Evolutionary conservation across 2,888 invertebrate species (phyloP), one percentile per base, ranked within the genome.

Genomic region (Marronus borbonicus): DNA sequence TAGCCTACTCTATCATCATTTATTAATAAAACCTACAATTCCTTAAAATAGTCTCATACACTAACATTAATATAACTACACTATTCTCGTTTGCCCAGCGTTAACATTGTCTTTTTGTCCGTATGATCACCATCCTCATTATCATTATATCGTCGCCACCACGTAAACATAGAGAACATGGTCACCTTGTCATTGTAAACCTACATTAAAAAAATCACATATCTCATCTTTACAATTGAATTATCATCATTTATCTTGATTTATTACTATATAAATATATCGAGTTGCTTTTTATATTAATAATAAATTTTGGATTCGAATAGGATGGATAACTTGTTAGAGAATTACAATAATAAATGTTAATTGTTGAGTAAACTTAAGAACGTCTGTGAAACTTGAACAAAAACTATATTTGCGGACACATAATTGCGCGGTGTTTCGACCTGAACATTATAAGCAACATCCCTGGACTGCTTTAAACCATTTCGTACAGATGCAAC

Each of bases 271-370:
- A 78, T 24, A 74, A 76, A 69, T 80, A 83, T 82, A 85, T 85
- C 83, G 83, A 85, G 82, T 84, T 85, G 85, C 86, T 86, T 86
- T 85, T 86, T 86, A 85, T 86, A 86, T 82, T 79, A 83, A 83
- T 80, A 81, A 82, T 83, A 81, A 82, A 81, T 81, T 82, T 79
- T 79, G 83, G 82, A 84, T 84, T 83, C 81, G 84, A 81, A 84
- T 85, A 85, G 83, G 82, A 83, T 82, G 83, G 82, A 84, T 81
- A 81, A 83, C 81, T 84, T 85, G 85, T 86, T 86, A 85, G 86
- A 82, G 82, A 76, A 83, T 83, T 85, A 85, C 83, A 84, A 85
- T 85, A 85, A 84, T 86, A 84, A 86, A 85, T 85, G 86, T 85
- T 85, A 84, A 84, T 85, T 85, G 85, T 86, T 85, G 84, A 84